These are phyloP conservation scores for Gobionotothen gibberifrons DNA, from an alignment of 2,797 vertebrate genomes.

Conservation along the genomic window DNA sequence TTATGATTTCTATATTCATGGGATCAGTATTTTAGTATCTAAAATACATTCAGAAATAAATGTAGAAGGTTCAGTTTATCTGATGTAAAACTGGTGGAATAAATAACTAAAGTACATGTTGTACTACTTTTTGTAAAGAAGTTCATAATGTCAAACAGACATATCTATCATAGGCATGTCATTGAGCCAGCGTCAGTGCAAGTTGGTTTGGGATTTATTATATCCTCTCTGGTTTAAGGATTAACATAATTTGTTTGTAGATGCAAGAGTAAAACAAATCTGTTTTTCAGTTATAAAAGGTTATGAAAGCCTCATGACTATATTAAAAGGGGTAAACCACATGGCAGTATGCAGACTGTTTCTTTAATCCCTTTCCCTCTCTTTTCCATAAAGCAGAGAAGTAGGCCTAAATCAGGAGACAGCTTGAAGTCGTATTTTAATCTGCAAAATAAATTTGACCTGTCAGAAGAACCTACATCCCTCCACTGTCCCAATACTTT, in stretches of 20 bases:
- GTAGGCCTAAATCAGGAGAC: conserved; percentile 58
- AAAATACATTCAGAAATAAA: background rate
- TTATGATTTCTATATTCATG: background rate
- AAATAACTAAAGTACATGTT: conserved; percentile 1
- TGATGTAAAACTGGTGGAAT: background rate
- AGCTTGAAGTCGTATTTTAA: conserved; percentile 55
- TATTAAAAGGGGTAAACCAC: conserved; percentile 47
- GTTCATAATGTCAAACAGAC: conserved; percentile 34
- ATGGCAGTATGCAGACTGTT: conserved; percentile 32
- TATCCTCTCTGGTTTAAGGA: conserved; percentile 29
- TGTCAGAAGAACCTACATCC: conserved; percentile 47
- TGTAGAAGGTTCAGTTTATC: background rate
- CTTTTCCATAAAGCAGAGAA: conserved; percentile 39
- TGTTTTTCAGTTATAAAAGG: conserved; percentile 40
- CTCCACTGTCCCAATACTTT: conserved; percentile 38
- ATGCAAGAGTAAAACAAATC: conserved; percentile 42
- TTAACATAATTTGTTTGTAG: conserved; percentile 40
- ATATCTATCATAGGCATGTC: background rate
- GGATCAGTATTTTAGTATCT: background rate
- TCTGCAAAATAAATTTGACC: conserved; percentile 53
- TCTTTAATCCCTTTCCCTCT: conserved; percentile 34
- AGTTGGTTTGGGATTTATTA: conserved; percentile 26
- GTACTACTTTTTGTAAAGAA: background rate
- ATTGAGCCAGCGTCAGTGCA: conserved; percentile 2
- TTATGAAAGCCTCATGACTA: conserved; percentile 43